A percentile compares a stretch with the other conserved stretches of the same genome.
Evolutionary conservation across 2,797 vertebrate species (phyloP).

Genomic region (Taeniopygia guttata): DNA sequence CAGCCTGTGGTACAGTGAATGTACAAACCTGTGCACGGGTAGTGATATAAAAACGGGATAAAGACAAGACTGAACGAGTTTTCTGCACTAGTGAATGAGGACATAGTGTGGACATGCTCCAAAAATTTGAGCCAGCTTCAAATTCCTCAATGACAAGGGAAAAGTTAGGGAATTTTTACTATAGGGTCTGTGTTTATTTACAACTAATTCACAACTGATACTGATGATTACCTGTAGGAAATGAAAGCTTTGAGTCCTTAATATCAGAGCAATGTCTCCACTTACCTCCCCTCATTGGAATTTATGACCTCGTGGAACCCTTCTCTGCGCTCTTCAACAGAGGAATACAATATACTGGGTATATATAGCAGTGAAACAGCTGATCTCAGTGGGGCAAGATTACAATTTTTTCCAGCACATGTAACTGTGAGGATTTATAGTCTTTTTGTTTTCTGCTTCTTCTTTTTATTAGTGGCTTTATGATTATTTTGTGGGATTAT

Average conservation of each 20-base stretch:
- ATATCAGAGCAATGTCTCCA: background rate
- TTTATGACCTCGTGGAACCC: constrained; percentile 51
- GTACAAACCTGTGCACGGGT: background rate
- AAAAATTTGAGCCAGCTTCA: background rate
- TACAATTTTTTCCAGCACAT: constrained; percentile 64
- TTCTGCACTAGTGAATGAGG: background rate
- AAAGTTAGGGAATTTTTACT: background rate
- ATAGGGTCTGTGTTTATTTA: background rate
- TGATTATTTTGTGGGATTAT: background rate
- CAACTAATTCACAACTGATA: background rate
- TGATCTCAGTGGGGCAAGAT: constrained; percentile 45
- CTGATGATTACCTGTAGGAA: background rate
- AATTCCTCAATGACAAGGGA: background rate
- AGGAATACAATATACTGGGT: constrained; percentile 54
- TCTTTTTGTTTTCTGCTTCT: background rate
- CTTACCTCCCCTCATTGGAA: background rate
- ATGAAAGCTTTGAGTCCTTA: background rate
- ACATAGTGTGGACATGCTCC: background rate
- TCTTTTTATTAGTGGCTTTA: background rate
- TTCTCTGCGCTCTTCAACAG: background rate
- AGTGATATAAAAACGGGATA: background rate
- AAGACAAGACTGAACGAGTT: background rate
- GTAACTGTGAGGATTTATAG: constrained; percentile 42
- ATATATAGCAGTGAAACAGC: constrained; percentile 65
- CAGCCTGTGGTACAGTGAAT: background rate